Conservation (phyloP, 2,888 invertebrate genomes). For the Toxonevra muliebris region DNA sequence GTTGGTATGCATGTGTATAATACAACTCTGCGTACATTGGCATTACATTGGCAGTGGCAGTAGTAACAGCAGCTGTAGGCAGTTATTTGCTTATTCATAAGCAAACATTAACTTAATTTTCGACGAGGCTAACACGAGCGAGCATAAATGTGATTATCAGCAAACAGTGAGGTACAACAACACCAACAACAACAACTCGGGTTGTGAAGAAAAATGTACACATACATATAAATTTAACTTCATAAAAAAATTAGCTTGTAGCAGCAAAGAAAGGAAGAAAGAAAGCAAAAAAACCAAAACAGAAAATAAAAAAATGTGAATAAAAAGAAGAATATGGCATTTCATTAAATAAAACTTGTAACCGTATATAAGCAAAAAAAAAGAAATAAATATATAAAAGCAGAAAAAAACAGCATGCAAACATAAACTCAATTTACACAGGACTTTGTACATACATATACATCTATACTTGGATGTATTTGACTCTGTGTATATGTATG, state of each 20-base stretch:
- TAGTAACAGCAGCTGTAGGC: constrained; percentile 12
- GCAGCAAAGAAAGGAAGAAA: constrained; percentile 6
- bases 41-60: constrained; percentile 1
- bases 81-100: constrained; percentile 62
- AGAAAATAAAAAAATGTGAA: neutral
- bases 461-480: constrained; percentile 1
- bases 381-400: neutral
- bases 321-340: neutral
- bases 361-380: neutral
- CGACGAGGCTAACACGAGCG: constrained; percentile 31
- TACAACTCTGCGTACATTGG: neutral
- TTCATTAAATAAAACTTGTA: neutral
- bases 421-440: constrained; percentile 26
- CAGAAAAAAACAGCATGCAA: neutral
- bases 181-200: neutral
- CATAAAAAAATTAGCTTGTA: neutral
- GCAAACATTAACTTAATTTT: constrained; percentile 64
- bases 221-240: constrained; percentile 1
- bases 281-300: neutral
- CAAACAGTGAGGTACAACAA: constrained; percentile 7
- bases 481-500: constrained; percentile 10
- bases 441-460: neutral
- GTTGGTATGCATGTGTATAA: neutral
- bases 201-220: neutral
- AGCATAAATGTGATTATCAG: constrained; percentile 1